Conservation (phyloP, 2,113 vertebrate species). For the Austrofundulus limnaeus region DNA sequence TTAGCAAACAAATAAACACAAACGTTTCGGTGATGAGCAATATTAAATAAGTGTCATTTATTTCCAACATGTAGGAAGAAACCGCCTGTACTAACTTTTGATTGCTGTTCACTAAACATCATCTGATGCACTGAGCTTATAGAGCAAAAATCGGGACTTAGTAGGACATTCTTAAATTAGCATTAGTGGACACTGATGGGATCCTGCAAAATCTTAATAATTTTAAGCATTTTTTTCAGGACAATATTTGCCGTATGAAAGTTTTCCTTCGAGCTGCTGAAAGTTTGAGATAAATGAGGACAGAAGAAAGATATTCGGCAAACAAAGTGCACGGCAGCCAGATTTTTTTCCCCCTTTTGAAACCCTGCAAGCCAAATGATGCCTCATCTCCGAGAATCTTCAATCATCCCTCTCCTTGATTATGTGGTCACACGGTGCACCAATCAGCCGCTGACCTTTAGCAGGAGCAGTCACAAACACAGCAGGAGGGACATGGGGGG, state of each 20-base stretch:
- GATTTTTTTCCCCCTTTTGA: slow-evolving; percentile 11
- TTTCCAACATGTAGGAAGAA: no score
- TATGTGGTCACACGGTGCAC: slow-evolving; percentile 40
- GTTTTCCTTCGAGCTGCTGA: background rate
- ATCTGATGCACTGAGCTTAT: no score
- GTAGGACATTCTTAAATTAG: no score
- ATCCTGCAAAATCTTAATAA: background rate
- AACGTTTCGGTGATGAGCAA: no score
- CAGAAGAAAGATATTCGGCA: background rate
- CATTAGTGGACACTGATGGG: no score
- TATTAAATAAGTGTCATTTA: no score
- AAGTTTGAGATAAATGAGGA: background rate
- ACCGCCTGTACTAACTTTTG: no score
- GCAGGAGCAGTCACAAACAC: slow-evolving; percentile 30
- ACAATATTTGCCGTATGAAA: no score
- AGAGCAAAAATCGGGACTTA: no score
- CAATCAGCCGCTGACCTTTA: slow-evolving; percentile 60
- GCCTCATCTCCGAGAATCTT: slow-evolving; percentile 30
- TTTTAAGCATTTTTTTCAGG: background rate
- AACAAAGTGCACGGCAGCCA: background rate
- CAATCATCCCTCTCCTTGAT: slow-evolving; percentile 43
- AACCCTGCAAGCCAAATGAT: slow-evolving; percentile 27
- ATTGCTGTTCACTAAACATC: no score
- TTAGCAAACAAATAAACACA: no score
- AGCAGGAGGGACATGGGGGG: slow-evolving; percentile 16